Evolutionary conservation across 2,888 invertebrate genomes (phyloP), one percentile per base, ranked within the genome.

Genomic region (Euspilapteryx auroguttella): DNA sequence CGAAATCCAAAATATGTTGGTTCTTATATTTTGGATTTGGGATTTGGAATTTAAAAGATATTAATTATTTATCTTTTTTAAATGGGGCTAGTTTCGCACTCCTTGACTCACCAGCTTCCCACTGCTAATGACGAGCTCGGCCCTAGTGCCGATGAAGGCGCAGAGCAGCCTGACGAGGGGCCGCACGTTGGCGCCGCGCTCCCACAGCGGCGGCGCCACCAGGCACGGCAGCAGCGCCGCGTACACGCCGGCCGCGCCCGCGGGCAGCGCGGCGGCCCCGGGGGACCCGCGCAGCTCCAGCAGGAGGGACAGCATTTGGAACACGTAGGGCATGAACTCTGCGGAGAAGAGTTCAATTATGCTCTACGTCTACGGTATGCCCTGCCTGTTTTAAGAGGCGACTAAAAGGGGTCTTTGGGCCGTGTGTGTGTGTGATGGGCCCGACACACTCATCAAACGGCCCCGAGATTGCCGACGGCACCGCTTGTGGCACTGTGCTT

Each of bases 291-390:
- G 83, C 33, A 88, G 65, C 61, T 96, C 96, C 68, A 98, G 79
- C 31, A 97, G 71, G 12, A 97, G 75, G 0, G 96, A 93, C 22
- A 98, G 73, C 68, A 99, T 86, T 89, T 99, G 99, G 61, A 99
- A 97, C 25, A 96, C 94, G 65, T 99, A 99, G 0, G 98, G 98
- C 66, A 97, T 90, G 75, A 99, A 97, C 61, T 98, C 98, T 84
- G 80, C 33, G n/a, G 14, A 14, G 8, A 22, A 14, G 20, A 20
- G 10, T 30, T 29, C 29, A 32, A 24, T 2, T 27, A 17, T 21
- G 10, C 17, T 6, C 12, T 21, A n/a, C n/a, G n/a, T n/a, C n/a
- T n/a, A n/a, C n/a, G n/a, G n/a, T n/a, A n/a, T n/a, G n/a, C n/a
- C n/a, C n/a, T n/a, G n/a, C n/a, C n/a, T n/a, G n/a, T n/a, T n/a